Evolutionary conservation across 2,113 vertebrate genomes (phyloP).

Genomic region (Tachysurus vachellii): DNA sequence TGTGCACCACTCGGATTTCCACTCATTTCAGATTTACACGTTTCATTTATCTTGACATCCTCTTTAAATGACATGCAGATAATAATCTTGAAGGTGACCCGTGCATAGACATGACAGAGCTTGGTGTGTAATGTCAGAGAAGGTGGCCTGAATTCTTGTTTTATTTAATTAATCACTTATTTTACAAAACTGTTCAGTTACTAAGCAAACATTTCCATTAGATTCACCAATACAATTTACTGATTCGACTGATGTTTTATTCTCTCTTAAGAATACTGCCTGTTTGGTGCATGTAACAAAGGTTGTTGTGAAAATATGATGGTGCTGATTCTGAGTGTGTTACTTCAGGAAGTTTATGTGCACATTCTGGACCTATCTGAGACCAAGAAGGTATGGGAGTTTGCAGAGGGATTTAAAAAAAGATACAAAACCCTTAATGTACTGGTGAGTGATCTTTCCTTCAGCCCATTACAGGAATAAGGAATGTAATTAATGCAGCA

Average conservation of each 20-base stretch:
- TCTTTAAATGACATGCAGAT: not conserved
- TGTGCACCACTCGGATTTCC: not conserved
- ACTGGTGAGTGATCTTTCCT: constrained; percentile 63
- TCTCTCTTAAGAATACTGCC: not conserved
- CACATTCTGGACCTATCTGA: constrained; percentile 78
- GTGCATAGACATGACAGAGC: not conserved
- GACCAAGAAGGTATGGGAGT: constrained; percentile 79
- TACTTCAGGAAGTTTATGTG: constrained; percentile 73
- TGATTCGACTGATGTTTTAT: not conserved
- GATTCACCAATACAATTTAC: not conserved
- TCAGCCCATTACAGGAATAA: not conserved
- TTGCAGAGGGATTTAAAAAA: constrained; percentile 75
- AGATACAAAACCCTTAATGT: constrained; percentile 79
- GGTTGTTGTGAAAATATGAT: not conserved
- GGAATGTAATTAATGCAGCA: not conserved
- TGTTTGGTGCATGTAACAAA: not conserved
- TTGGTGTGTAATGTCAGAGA: not conserved
- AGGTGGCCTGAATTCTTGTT: not conserved
- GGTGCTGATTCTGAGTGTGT: constrained; percentile 13
- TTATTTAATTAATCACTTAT: not conserved
- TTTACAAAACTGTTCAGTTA: not conserved
- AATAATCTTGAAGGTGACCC: not conserved
- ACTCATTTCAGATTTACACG: not conserved
- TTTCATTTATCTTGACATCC: not conserved
- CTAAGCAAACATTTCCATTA: not conserved